Evolutionary conservation across 2,888 invertebrate species (phyloP).

Genomic region (Torymus aiolomorphi): DNA sequence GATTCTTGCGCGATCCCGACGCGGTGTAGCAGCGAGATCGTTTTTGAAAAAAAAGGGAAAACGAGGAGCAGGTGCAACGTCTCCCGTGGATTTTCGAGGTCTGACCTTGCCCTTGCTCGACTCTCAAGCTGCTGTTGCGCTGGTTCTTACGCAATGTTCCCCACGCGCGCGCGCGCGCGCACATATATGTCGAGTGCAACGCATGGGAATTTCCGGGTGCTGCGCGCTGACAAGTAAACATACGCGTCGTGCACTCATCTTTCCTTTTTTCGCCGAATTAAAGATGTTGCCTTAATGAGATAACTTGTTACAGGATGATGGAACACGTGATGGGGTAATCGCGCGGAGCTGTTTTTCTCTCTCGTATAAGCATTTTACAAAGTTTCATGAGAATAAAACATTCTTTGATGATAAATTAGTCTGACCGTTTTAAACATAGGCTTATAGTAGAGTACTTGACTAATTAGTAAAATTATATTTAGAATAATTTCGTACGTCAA

Average conservation of each 20-base stretch:
- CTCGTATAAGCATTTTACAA: no score
- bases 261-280: slow-evolving; percentile 40
- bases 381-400: no score
- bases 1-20: slow-evolving; percentile 31
- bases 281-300: slow-evolving; percentile 47
- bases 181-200: no score
- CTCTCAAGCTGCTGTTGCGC: slow-evolving; percentile 7
- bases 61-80: slow-evolving; percentile 42
- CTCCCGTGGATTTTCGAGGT: slow-evolving; percentile 38
- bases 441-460: no score
- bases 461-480: no score
- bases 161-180: background rate
- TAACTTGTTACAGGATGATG: slow-evolving; percentile 47
- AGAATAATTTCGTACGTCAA: no score
- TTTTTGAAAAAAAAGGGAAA: background rate
- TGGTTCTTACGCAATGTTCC: slow-evolving; percentile 43
- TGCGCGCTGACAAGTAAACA: slow-evolving; percentile 28
- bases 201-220: slow-evolving; percentile 52
- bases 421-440: no score
- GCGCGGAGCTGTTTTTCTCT: background rate
- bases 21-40: slow-evolving; percentile 42
- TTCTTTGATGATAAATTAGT: no score
- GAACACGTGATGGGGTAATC: slow-evolving; percentile 48
- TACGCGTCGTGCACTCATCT: slow-evolving; percentile 1
- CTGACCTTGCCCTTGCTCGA: slow-evolving; percentile 57